Percentiles rank a stretch among this genome's conserved stretches.
phyloP scores from a whole-genome alignment of 2,113 vertebrate genomes.

The Callospermophilus lateralis region DNA sequence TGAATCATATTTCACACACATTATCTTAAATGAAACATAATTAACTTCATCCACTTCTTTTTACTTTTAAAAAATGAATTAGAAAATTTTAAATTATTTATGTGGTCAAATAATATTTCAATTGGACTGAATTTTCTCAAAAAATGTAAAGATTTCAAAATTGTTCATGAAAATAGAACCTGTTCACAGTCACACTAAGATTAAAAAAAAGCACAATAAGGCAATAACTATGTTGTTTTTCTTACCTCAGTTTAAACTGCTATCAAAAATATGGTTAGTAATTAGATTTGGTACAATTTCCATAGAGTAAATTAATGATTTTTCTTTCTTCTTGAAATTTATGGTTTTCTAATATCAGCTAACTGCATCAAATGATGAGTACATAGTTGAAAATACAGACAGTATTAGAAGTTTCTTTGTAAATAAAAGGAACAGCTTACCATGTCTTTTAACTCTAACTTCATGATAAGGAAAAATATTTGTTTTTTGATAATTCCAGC shows the following conservation, averaged over 20 bases:
- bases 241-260: neutral
- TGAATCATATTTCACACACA: constrained; percentile 14
- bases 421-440: constrained; percentile 85
- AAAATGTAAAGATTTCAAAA: neutral
- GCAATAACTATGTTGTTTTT: neutral
- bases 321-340: constrained; percentile 44
- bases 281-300: neutral
- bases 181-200: neutral
- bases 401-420: neutral
- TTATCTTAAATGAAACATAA: neutral
- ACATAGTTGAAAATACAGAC: neutral
- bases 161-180: neutral
- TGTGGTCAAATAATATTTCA: neutral
- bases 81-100: neutral
- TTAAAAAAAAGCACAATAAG: neutral
- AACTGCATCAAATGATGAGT: neutral
- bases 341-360: neutral
- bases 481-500: constrained; percentile 90
- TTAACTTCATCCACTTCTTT: neutral
- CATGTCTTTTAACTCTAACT: constrained; percentile 90
- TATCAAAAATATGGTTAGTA: neutral
- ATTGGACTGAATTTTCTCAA: neutral
- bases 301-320: neutral
- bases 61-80: neutral
- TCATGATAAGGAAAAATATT: constrained; percentile 94